These are phyloP conservation scores for Nephotettix cincticeps DNA, from an alignment of 1,140 invertebrate species.

Conservation along the genomic window DNA sequence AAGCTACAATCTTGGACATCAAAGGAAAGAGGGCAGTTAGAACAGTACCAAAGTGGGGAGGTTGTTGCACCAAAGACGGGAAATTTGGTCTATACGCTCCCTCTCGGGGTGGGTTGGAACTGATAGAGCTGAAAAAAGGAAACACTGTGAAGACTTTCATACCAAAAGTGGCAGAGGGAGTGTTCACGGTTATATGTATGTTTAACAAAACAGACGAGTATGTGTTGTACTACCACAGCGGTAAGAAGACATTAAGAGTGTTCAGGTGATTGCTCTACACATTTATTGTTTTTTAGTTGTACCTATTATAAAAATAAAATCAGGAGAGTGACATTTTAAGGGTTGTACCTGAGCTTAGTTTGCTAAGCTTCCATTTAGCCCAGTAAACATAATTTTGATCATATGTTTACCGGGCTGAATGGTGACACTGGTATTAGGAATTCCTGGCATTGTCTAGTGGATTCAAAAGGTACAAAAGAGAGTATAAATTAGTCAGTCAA, in stretches of 20 bases:
- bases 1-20: slow-evolving; percentile 83
- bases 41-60: slow-evolving; percentile 78
- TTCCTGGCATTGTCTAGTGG: no score
- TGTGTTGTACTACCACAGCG: slow-evolving; percentile 95
- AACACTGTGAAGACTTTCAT: slow-evolving; percentile 82
- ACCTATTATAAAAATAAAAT: no score
- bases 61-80: slow-evolving; percentile 80
- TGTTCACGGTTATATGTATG: slow-evolving; percentile 92
- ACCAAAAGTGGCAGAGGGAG: slow-evolving; percentile 91
- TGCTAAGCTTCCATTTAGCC: no score
- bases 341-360: no score
- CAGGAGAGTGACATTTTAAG: no score
- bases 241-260: slow-evolving; percentile 86
- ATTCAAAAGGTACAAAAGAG: no score
- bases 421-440: no score
- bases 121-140: slow-evolving; percentile 84
- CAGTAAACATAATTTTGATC: no score
- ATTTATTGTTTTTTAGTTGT: no score
- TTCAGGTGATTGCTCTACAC: slow-evolving; percentile 69
- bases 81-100: slow-evolving; percentile 92
- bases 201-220: slow-evolving; percentile 95
- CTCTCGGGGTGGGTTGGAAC: slow-evolving; percentile 85
- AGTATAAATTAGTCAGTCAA: no score
- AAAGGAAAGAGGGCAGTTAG: slow-evolving; percentile 75
- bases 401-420: no score